A percentile compares a stretch with the other conserved stretches of the same genome.
Conservation (phyloP, 1,140 invertebrate genomes). For the Heliothis subflexa region DNA sequence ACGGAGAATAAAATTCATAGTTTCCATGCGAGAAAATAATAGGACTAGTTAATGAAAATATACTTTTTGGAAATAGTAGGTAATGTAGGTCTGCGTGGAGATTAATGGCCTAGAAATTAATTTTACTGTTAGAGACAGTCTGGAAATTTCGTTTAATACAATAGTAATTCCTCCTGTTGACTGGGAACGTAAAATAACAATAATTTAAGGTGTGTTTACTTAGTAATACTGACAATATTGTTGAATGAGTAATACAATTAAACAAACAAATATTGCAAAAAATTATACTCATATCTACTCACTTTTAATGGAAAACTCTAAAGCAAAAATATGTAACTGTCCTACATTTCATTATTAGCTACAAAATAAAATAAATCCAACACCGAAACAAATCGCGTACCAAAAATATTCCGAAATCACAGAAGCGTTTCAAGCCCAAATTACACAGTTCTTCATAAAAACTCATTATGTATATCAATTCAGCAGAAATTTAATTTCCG, state of each 20-base stretch:
- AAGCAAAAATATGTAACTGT: background rate
- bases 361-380: background rate
- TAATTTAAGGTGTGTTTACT: too few species aligned
- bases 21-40: too few species aligned
- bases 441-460: constrained; percentile 28
- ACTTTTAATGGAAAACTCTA: background rate
- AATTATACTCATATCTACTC: background rate
- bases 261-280: too few species aligned
- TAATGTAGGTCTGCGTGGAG: too few species aligned
- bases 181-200: too few species aligned
- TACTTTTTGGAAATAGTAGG: too few species aligned
- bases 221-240: background rate
- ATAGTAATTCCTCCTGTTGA: too few species aligned
- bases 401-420: background rate
- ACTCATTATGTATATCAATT: constrained; percentile 49
- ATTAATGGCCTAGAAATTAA: too few species aligned
- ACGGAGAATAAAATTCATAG: background rate
- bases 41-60: too few species aligned
- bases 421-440: background rate
- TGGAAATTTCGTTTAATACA: too few species aligned
- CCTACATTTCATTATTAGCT: background rate
- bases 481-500: constrained; percentile 57
- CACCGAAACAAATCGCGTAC: constrained; percentile 7
- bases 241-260: too few species aligned
- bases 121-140: too few species aligned